Percentiles rank a stretch among this genome's conserved stretches.
Conservation (phyloP, 1,140 invertebrate species). For the Bombus difficillimus region DNA sequence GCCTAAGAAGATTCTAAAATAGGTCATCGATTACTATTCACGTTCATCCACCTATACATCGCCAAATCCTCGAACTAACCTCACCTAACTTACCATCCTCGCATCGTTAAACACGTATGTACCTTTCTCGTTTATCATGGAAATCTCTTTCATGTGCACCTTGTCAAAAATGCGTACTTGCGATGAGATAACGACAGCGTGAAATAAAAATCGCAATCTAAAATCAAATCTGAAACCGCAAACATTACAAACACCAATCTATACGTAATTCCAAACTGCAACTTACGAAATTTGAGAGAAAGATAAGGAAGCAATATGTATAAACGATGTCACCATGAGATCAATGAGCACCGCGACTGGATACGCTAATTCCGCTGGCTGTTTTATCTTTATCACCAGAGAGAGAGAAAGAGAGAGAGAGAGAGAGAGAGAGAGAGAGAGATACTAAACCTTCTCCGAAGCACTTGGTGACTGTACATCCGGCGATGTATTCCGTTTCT, state of each 20-base stretch:
- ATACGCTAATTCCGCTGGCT: not conserved
- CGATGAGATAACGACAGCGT: not conserved
- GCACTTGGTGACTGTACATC: slow-evolving; percentile 44
- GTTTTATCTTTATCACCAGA: not conserved
- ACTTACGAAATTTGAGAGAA: not conserved
- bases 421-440: too few relatives aligned
- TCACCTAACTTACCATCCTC: not conserved
- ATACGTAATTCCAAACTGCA: not conserved
- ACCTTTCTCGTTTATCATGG: too few relatives aligned
- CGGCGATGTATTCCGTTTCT: not conserved
- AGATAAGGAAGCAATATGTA: not conserved
- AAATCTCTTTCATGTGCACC: not conserved
- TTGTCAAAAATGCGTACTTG: not conserved
- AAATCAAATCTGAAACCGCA: not conserved
- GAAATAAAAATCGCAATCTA: not conserved
- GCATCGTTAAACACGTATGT: not conserved
- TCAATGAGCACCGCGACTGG: not conserved
- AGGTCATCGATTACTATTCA: slow-evolving; percentile 21
- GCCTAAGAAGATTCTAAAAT: not conserved
- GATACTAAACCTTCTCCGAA: slow-evolving; percentile 29
- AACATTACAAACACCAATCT: not conserved
- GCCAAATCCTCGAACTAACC: not conserved
- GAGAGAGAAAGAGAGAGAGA: not conserved
- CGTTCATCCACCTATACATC: not conserved
- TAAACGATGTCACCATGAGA: not conserved